A percentile compares a stretch with the other conserved stretches of the same genome.
Conservation (phyloP, 2,797 vertebrate genomes). For the Dermochelys coriacea region DNA sequence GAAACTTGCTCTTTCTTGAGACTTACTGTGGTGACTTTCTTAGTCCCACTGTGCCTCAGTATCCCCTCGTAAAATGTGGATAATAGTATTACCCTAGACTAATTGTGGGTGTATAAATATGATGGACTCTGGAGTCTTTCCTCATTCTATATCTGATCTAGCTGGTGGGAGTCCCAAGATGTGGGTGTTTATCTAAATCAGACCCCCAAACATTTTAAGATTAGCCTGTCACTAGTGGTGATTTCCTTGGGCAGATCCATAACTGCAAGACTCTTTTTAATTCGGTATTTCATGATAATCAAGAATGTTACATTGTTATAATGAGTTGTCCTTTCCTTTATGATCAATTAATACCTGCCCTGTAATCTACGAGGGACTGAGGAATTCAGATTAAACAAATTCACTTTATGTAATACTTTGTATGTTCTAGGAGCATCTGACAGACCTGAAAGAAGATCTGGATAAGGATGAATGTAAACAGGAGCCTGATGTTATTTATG, state of each 20-base stretch:
- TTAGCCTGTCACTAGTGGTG: not conserved
- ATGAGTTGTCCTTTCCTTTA: not conserved
- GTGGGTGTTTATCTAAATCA: not conserved
- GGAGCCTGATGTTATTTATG: conserved; percentile 95
- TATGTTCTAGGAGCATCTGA: conserved; percentile 89
- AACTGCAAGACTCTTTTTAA: not conserved
- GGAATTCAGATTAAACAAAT: conserved; percentile 59
- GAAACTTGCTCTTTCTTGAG: not conserved
- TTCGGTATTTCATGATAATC: conserved; percentile 44
- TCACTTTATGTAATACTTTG: conserved; percentile 44
- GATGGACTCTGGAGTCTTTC: not conserved
- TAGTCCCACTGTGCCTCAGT: not conserved
- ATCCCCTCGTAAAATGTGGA: not conserved
- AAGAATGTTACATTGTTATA: not conserved
- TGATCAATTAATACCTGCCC: conserved; percentile 34
- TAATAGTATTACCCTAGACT: not conserved
- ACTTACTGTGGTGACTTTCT: not conserved
- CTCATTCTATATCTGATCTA: not conserved
- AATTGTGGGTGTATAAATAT: not conserved
- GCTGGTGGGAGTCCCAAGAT: not conserved
- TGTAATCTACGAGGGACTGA: conserved; percentile 56
- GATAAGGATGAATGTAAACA: conserved; percentile 98
- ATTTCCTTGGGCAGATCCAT: not conserved
- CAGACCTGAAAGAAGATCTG: conserved; percentile 95
- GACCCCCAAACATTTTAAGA: not conserved